A percentile compares a stretch with the other conserved stretches of the same genome.
These are phyloP conservation scores for Trinorchestia longiramus DNA, from an alignment of 1,140 invertebrate genomes.

Conservation along the genomic window DNA sequence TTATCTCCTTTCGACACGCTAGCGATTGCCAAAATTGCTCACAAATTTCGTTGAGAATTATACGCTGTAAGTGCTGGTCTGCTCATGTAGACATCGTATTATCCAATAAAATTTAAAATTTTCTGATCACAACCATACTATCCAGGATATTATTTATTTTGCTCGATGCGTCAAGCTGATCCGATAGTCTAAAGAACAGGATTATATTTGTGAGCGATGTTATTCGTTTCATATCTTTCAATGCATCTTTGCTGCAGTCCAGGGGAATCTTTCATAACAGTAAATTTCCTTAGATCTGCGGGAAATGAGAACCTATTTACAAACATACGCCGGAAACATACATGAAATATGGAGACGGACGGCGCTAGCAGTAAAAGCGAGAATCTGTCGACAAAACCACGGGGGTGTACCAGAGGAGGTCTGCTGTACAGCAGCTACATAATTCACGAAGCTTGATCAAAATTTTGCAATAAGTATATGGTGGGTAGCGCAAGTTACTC, in stretches of 20 bases:
- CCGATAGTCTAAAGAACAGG: neutral
- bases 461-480: neutral
- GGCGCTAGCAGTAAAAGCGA: neutral
- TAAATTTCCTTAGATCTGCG: slow-evolving; percentile 6
- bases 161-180: neutral
- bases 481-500: neutral
- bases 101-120: neutral
- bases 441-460: neutral
- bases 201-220: neutral
- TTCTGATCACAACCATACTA: neutral
- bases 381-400: neutral
- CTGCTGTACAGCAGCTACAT: neutral
- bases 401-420: neutral
- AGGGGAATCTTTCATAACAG: neutral
- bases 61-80: neutral
- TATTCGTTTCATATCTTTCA: neutral
- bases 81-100: neutral
- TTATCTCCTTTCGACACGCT: neutral
- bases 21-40: neutral
- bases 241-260: slow-evolving; percentile 4
- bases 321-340: neutral
- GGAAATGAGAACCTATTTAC: slow-evolving; percentile 30
- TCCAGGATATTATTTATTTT: neutral
- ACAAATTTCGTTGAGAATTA: neutral
- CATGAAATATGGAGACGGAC: slow-evolving; percentile 24